phyloP scores from a whole-genome alignment of 2,888 invertebrate species.

The Phragmatobia fuliginosa region DNA sequence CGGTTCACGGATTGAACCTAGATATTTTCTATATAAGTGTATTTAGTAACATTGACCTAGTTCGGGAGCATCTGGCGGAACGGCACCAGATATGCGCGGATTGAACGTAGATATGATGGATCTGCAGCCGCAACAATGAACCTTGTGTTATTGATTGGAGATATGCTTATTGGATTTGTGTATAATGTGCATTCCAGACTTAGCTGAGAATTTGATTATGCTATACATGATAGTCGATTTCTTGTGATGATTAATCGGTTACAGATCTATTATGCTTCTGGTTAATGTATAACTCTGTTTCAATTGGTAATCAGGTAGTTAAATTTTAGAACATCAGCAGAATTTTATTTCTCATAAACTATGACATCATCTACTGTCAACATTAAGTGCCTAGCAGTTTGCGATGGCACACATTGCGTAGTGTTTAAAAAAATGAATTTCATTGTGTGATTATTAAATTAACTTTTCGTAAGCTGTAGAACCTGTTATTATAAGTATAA shows the following conservation, averaged over 20 bases:
- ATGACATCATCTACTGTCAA: too few relatives aligned
- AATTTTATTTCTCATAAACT: too few relatives aligned
- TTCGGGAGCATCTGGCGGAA: conserved; percentile 43
- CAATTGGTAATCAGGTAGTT: too few relatives aligned
- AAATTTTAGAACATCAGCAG: too few relatives aligned
- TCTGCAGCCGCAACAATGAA: conserved; percentile 15
- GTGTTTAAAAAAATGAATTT: not conserved
- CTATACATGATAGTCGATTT: not conserved
- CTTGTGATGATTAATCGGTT: not conserved
- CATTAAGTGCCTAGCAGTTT: too few relatives aligned
- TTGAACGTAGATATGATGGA: conserved; percentile 13
- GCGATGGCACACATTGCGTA: not conserved
- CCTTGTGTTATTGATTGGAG: not conserved
- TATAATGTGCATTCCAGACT: not conserved
- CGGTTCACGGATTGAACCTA: conserved; percentile 12
- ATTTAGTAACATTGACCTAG: conserved; percentile 43
- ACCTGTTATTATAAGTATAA: not conserved
- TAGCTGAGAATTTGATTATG: not conserved
- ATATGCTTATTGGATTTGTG: conserved; percentile 1
- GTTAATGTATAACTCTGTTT: too few relatives aligned
- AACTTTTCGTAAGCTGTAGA: not conserved
- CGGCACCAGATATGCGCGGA: conserved; percentile 38
- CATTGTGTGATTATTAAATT: not conserved
- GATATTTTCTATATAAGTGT: conserved; percentile 19
- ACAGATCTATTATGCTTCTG: not conserved